Base-by-base conservation (phyloP, 2,888 invertebrate genomes). In the Zygaena filipendulae region DNA sequence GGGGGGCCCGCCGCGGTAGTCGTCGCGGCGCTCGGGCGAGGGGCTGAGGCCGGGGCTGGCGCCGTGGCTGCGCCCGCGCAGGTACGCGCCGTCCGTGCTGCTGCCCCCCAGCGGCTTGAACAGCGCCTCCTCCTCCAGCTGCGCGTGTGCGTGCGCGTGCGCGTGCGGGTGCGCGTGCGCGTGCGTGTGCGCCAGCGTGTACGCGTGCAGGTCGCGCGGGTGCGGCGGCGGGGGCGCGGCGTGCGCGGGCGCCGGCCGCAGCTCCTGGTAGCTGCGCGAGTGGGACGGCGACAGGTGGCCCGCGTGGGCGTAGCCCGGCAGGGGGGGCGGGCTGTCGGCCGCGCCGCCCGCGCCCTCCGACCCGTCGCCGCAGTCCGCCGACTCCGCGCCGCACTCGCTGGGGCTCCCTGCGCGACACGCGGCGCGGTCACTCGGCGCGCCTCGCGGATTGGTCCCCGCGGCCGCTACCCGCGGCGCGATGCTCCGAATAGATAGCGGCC, bases 261-360 rank as follows among this genome's bases (percentile, higher is more conserved):
- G 64, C 71, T 74, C 74, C 63, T 74, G 71, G 71, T 74, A 72
- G 71, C 71, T 62, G 67, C 69, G 71, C 60, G 68, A 55, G 59
- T 50, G 63, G 54, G 64, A 54, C 60, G 71, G 66, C 55, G 69
- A 62, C 53, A 54, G 49, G 40, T 42, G 49, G 47, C 47, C 52
- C 47, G 52, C 49, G 56, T 52, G 64, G 68, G 70, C 69, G 68
- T 60, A 63, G 52, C 67, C 67, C 56, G 51, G 55, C 54, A 56
- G 41, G 43, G 54, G 58, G 55, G 61, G 64, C 59, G 68, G 66
- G 59, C 71, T 67, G 58, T 69, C 64, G 52, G 59, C 61, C 52
- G 52, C 59, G 43, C 45, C 52, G 46, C 51, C 45, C 47, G 41
- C 47, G 48, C 40, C 45, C 47, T 51, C 45, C 49, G 37, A n/a